Evolutionary conservation across 2,888 invertebrate species (phyloP).

Genomic region (Lottia gigantea): DNA sequence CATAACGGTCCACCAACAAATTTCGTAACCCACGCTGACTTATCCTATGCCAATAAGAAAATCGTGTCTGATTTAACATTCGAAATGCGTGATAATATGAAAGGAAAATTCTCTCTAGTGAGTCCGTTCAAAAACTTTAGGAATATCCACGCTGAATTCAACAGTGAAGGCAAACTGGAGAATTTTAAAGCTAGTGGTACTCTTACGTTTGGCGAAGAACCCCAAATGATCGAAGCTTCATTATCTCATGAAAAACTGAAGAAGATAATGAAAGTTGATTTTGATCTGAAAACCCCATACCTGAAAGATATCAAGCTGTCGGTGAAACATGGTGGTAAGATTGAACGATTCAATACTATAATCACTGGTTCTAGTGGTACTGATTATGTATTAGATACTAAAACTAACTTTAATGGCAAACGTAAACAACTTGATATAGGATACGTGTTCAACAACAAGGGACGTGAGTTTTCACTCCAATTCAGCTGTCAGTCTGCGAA

Average conservation of each 20-base stretch:
- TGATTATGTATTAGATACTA: not conserved
- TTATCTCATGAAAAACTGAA: not conserved
- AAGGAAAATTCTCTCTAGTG: no score
- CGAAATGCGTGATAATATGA: no score
- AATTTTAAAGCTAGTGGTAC: slow-evolving; percentile 13
- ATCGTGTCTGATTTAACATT: no score
- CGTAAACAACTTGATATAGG: not conserved
- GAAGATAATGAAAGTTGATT: not conserved
- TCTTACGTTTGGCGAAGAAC: not conserved
- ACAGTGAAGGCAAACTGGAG: slow-evolving; percentile 11
- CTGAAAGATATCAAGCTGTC: not conserved
- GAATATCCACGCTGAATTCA: not conserved
- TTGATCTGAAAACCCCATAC: slow-evolving; percentile 14
- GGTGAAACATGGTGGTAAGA: not conserved
- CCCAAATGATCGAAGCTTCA: slow-evolving; percentile 4
- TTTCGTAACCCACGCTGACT: no score
- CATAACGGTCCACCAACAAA: no score
- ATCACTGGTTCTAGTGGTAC: not conserved
- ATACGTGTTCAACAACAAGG: not conserved
- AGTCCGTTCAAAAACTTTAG: no score
- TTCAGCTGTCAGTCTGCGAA: not conserved
- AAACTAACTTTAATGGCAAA: not conserved
- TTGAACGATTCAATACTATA: not conserved
- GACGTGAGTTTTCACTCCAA: no score
- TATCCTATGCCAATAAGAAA: no score